Conservation (phyloP, 2,797 vertebrate species). For the Sebastes trivittatus region DNA sequence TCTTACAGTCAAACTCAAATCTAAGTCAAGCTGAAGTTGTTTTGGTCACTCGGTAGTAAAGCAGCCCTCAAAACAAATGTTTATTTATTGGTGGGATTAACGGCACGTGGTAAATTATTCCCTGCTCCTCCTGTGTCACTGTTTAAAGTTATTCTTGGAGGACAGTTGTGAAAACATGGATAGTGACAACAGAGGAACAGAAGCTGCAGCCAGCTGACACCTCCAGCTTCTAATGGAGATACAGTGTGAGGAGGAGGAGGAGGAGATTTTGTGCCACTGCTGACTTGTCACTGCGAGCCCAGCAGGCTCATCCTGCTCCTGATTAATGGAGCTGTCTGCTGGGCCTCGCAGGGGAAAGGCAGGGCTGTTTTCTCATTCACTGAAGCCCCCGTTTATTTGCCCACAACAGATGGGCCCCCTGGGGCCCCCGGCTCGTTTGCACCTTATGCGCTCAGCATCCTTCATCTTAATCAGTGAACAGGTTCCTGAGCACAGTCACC, state of each 20-base stretch:
- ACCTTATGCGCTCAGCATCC: constrained; percentile 59
- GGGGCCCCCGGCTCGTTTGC: constrained; percentile 60
- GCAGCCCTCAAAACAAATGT: constrained; percentile 51
- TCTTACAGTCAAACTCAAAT: background rate
- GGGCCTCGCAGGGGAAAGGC: constrained; percentile 54
- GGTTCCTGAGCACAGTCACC: constrained; percentile 48
- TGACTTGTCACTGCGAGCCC: constrained; percentile 68
- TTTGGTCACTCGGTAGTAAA: background rate
- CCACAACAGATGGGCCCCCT: constrained; percentile 77
- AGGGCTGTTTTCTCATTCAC: constrained; percentile 61
- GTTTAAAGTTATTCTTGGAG: constrained; percentile 59
- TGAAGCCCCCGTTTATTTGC: constrained; percentile 67
- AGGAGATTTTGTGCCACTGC: constrained; percentile 50
- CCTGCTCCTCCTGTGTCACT: constrained; percentile 30
- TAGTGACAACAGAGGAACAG: constrained; percentile 57
- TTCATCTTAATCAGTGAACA: constrained; percentile 68
- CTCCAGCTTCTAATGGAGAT: constrained; percentile 72
- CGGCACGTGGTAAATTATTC: constrained; percentile 49
- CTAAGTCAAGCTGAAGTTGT: background rate
- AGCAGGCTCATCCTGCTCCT: constrained; percentile 74
- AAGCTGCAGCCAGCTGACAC: constrained; percentile 60
- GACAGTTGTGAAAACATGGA: constrained; percentile 76
- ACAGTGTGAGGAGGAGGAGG: constrained; percentile 52
- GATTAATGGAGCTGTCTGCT: constrained; percentile 78
- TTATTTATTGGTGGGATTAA: constrained; percentile 60